phyloP scores from a whole-genome alignment of 2,888 invertebrate genomes.

The Unio pictorum region DNA sequence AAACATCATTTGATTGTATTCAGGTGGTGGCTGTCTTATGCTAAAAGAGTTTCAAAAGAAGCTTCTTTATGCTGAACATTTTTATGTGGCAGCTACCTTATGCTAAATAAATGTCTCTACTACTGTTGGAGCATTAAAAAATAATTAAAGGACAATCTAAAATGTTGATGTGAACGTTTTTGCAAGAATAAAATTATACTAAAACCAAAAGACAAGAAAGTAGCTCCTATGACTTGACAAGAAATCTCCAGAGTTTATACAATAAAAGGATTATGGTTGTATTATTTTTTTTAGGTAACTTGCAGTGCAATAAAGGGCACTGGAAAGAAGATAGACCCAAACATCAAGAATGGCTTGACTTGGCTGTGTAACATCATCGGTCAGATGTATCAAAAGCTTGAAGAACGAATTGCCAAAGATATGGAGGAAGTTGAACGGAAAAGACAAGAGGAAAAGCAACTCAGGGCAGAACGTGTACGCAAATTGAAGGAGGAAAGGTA shows the following conservation, averaged over 20 bases:
- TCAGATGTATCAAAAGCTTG: slow-evolving; percentile 78
- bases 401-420: slow-evolving; percentile 78
- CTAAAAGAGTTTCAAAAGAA: too few species aligned
- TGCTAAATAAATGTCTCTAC: too few species aligned
- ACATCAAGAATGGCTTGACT: slow-evolving; percentile 74
- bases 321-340: slow-evolving; percentile 78
- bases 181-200: not conserved
- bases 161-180: too few species aligned
- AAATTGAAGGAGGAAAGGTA: slow-evolving; percentile 69
- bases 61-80: too few species aligned
- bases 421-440: slow-evolving; percentile 74
- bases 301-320: slow-evolving; percentile 70
- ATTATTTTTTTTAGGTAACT: slow-evolving; percentile 73
- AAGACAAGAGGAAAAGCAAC: slow-evolving; percentile 74
- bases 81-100: too few species aligned
- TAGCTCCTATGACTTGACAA: not conserved
- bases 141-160: too few species aligned
- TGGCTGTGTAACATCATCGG: slow-evolving; percentile 82
- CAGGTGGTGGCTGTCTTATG: too few species aligned
- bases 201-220: not conserved
- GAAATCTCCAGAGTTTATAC: not conserved
- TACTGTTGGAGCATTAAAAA: too few species aligned
- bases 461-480: slow-evolving; percentile 71
- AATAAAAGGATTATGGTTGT: slow-evolving; percentile 5
- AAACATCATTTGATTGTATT: too few species aligned